Evolutionary conservation across 2,797 vertebrate genomes (phyloP).

Genomic region (Micrastur ruficollis): DNA sequence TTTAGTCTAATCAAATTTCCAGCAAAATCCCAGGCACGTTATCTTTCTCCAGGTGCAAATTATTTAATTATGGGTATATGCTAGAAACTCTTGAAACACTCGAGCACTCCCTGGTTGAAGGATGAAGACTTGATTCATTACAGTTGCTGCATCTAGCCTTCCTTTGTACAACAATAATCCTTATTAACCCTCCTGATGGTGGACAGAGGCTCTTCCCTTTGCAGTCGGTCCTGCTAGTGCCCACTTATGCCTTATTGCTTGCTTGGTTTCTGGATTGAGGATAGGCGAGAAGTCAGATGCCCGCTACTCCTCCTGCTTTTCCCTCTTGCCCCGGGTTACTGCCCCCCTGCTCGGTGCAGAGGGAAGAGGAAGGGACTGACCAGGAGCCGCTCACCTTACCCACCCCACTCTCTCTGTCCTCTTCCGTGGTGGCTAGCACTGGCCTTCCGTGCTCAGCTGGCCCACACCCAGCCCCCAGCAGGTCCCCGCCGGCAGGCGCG

Average conservation of each 20-base stretch:
- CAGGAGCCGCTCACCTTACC: neutral
- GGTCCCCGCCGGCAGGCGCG: accelerated
- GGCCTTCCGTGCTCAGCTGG: neutral
- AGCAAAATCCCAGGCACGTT: neutral
- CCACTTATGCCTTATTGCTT: accelerated
- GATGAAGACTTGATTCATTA: neutral
- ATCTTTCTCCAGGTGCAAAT: neutral
- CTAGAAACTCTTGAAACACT: neutral
- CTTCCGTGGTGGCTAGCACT: neutral
- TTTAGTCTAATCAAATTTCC: neutral
- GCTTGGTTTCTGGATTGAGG: neutral
- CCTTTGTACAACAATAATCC: neutral
- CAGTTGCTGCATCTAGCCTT: neutral
- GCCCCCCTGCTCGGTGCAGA: neutral
- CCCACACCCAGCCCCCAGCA: neutral
- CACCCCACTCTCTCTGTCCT: accelerated
- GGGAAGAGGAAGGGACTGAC: neutral
- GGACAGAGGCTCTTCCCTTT: neutral
- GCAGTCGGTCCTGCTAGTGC: neutral
- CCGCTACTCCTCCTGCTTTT: neutral
- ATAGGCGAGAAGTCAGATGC: neutral
- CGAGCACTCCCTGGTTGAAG: neutral
- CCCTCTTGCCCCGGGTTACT: neutral
- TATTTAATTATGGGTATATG: neutral
- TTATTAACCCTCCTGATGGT: neutral